Evolutionary conservation across 2,888 invertebrate genomes (phyloP), one percentile per base, ranked within the genome.

Genomic region (Orgyia antiqua): DNA sequence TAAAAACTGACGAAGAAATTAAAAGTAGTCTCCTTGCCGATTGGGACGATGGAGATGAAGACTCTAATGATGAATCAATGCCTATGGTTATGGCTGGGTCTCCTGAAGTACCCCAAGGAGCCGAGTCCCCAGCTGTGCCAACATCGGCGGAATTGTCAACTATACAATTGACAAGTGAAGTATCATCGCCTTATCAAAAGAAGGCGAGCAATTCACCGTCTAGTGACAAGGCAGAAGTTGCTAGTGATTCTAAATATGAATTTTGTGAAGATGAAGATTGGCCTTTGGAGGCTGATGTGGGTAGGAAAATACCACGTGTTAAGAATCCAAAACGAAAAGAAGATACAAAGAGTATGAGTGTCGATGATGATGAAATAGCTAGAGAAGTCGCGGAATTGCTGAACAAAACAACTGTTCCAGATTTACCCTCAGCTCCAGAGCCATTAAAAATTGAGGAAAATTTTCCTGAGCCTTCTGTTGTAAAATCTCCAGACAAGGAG

Each of bases 211-310:
- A 60, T 26, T 38, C 51, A 21, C 46, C 57, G 8, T 23, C 46
- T 15, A 44, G 51, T 25, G 82, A 80, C 54, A 72, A 87, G 69
- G 69, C 87, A 44, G 75, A 87, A 49, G 70, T 83, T 10, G 70
- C 79, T 1, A 79, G 74, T 45, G 79, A 90, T 30, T 91, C 93
- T 0, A 94, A 94, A 63, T 94, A 94, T 61, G 94, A 94, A 67
- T 94, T 94, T 63, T 91, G 92, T 46, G 93, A 93, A 40, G 93
- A 93, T 45, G 90, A 92, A 60, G 89, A 87, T 53, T 86, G 89
- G 82, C 83, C 87, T 7, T 75, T 88, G 33, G 88, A 88, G 53
- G 75, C 78, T 11, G 87, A 83, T 44, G 78, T 66, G 15, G 87
- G 91, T 8, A 80, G 91, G 42, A 92, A 92, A 77, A 91, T 92